Evolutionary conservation across 2,888 invertebrate species (phyloP).

Genomic region (Lordiphosa fenestrarum): DNA sequence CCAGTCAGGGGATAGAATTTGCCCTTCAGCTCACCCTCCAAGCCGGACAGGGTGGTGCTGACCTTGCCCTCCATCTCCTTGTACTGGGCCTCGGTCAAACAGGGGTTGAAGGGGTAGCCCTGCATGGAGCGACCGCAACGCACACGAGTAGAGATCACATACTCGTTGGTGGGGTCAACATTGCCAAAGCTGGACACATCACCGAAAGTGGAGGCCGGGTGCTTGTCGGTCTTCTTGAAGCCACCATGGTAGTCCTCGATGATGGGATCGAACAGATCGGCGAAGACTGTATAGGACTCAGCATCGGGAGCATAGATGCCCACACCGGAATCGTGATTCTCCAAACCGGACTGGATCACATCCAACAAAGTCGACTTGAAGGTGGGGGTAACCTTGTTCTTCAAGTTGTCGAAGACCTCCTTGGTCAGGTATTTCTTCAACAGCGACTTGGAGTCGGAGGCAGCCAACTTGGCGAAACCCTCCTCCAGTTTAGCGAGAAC

Average conservation of each 20-base stretch:
- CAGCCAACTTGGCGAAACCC: constrained; percentile 92
- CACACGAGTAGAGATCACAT: constrained; percentile 96
- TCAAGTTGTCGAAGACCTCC: constrained; percentile 94
- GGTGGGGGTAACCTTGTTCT: constrained; percentile 93
- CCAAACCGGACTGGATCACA: constrained; percentile 97
- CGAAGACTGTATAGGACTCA: constrained; percentile 95
- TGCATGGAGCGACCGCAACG: constrained; percentile 97
- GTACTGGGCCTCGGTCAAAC: constrained; percentile 97
- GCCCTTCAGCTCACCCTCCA: constrained; percentile 95
- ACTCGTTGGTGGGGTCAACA: constrained; percentile 94
- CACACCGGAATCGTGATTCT: constrained; percentile 97
- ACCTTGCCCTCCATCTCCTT: constrained; percentile 98
- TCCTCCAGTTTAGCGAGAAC: constrained; percentile 94
- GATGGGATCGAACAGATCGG: constrained; percentile 97
- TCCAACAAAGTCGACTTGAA: constrained; percentile 96
- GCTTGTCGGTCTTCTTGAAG: constrained; percentile 96
- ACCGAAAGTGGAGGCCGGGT: constrained; percentile 96
- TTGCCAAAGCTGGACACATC: constrained; percentile 94
- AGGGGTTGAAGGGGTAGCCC: constrained; percentile 99
- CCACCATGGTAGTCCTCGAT: constrained; percentile 98
- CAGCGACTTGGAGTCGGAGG: constrained; percentile 96
- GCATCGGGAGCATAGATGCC: constrained; percentile 99
- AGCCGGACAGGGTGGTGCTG: constrained; percentile 88
- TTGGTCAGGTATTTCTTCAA: constrained; percentile 97
- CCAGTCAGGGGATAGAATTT: constrained; percentile 97